Conservation (phyloP, 2,797 vertebrate genomes). For the Schizothorax lantsangensis region DNA sequence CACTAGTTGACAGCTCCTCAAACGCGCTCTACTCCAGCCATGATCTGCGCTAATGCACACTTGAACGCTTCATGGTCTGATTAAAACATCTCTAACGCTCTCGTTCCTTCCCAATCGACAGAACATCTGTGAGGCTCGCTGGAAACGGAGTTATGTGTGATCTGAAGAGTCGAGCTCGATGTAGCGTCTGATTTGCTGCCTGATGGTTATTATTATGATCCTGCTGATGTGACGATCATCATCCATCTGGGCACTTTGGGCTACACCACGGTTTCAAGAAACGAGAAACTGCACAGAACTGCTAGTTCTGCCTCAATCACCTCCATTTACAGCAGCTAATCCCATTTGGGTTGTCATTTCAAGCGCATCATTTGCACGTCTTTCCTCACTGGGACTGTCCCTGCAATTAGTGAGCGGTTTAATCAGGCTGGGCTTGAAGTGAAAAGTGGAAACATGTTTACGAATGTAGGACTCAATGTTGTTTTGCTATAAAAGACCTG, state of each 20-base stretch:
- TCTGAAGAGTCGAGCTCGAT: conserved; percentile 1
- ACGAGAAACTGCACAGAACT: not conserved
- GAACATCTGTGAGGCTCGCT: not conserved
- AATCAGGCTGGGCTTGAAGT: not conserved
- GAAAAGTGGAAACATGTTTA: not conserved
- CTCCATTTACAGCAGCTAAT: not conserved
- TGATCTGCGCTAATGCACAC: not conserved
- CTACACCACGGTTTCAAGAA: not conserved
- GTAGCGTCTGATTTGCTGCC: conserved; percentile 14
- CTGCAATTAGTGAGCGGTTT: not conserved
- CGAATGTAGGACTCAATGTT: not conserved
- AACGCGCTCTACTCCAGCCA: not conserved
- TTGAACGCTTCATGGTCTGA: not conserved
- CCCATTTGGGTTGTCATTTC: not conserved
- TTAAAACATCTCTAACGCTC: not conserved
- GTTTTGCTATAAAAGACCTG: not conserved
- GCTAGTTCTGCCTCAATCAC: not conserved
- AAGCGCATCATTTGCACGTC: not conserved
- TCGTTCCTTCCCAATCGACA: not conserved
- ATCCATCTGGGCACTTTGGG: not conserved
- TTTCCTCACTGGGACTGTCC: not conserved
- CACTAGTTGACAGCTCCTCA: conserved; percentile 26
- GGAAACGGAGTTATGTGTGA: not conserved
- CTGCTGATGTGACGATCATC: conserved; percentile 12
- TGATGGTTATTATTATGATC: not conserved